Percentiles rank a stretch among this genome's conserved stretches.
phyloP scores from a whole-genome alignment of 35 echinoderm and acorn worm genomes.

The Heliocidaris erythrogramma region DNA sequence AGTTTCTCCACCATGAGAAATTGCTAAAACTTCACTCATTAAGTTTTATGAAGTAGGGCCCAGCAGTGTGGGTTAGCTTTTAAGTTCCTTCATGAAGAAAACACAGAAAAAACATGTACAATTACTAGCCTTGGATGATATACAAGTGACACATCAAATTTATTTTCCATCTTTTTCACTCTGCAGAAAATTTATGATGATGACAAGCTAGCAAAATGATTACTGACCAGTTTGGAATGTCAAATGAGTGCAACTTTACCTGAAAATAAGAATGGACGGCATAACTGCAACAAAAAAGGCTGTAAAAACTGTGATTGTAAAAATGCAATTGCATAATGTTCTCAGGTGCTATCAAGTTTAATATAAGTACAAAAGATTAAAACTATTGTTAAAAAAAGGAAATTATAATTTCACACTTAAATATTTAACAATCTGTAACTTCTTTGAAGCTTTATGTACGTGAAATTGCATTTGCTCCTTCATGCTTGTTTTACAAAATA shows the following conservation, averaged over 20 bases:
- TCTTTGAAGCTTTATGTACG: neutral
- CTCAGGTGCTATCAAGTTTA: neutral
- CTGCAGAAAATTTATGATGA: neutral
- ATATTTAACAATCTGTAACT: neutral
- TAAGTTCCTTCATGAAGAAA: neutral
- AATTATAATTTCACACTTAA: neutral
- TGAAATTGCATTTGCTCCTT: no score
- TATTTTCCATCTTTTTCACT: neutral
- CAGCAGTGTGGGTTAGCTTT: no score
- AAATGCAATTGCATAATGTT: neutral
- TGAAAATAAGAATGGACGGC: neutral
- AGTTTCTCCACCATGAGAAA: no score
- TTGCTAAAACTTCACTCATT: no score
- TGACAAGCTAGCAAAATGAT: neutral
- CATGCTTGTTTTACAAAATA: no score
- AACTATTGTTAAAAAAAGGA: neutral
- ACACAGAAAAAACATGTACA: neutral
- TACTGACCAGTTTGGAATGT: constrained; percentile 1
- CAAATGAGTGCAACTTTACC: neutral
- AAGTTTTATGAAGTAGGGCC: no score
- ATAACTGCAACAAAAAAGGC: neutral
- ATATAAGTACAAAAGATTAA: no score
- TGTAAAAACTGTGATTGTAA: neutral
- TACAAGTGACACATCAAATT: neutral
- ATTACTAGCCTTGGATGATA: neutral